Evolutionary conservation across 1,140 invertebrate genomes (phyloP), one percentile per base, ranked within the genome.

Genomic region (Lanistes nyassanus): DNA sequence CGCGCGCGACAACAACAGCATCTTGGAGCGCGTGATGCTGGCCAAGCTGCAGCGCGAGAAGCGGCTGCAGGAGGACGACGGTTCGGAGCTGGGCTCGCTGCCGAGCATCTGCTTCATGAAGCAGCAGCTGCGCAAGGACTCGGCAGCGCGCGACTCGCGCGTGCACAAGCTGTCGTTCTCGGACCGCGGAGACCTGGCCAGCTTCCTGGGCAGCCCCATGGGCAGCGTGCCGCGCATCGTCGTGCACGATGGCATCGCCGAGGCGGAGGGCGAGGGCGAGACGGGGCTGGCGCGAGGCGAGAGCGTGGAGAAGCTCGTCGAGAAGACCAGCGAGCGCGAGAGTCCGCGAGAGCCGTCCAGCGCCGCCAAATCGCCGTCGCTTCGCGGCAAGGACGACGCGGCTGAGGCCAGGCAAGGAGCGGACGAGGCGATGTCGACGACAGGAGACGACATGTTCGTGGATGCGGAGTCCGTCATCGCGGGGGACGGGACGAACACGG

Each of bases 11-110:
- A 83, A 69, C 60, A 85, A 80, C 67, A 77, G 66, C 55, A 82
- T 83, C 21, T 76, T 84, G 56, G 84, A 84, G 36, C 81, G 80
- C 65, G 80, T 87, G 90, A 94, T 62, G 94, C 95, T 97, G 90
- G 92, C 93, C 89, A 89, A 89, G 76, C 68, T 84, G 36, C 66
- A 75, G 39, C 74, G 87, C 34, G 85, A 89, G 79, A 77, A 83
- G 26, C 72, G 75, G 16, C 75, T 89, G 9, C 82, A 85, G 36
- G 86, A 88, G n/a, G 84, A 82, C 36, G 86, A 85, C 58, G n/a
- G n/a, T n/a, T 86, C 85, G 5, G 87, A 88, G 31, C 73, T 85
- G 13, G 82, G 80, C 0, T 87, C 85, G 0, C 72, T 88, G 42
- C 84, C 85, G 3, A 86, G 84, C 76, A 75, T 80, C 39, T 81